Percentiles rank a stretch among this genome's conserved stretches.
phyloP scores from a whole-genome alignment of 2,797 vertebrate species.

The Rhynchotus rufescens region DNA sequence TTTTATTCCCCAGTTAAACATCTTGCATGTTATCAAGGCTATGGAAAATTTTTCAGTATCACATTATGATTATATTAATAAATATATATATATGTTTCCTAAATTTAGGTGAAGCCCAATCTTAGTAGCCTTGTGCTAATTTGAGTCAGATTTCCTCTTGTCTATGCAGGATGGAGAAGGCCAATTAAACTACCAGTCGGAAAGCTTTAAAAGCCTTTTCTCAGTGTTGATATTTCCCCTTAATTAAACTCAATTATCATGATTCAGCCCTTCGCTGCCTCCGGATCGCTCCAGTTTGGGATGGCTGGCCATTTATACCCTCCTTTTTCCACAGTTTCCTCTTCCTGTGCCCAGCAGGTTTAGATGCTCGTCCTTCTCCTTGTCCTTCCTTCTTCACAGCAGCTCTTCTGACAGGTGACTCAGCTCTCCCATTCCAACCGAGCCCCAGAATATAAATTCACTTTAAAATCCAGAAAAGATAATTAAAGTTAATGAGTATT shows the following conservation, averaged over 20 bases:
- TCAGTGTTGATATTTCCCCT: neutral
- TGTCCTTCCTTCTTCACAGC: neutral
- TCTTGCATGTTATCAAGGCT: neutral
- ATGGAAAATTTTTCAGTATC: neutral
- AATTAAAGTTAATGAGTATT: neutral
- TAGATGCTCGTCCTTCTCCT: neutral
- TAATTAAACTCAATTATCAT: slow-evolving; percentile 16
- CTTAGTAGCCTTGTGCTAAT: neutral
- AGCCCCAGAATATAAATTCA: neutral
- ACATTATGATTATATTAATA: neutral
- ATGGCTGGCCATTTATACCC: neutral
- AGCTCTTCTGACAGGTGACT: neutral
- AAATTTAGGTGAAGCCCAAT: neutral
- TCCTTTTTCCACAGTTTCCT: neutral
- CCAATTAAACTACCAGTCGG: neutral
- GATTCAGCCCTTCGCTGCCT: neutral
- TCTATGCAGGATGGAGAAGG: slow-evolving; percentile 11
- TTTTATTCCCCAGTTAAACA: neutral
- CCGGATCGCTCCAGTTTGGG: neutral
- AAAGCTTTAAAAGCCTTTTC: neutral
- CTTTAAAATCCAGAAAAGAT: neutral
- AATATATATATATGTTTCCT: neutral
- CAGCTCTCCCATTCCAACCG: neutral
- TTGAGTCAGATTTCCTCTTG: slow-evolving; percentile 1
- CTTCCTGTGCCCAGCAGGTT: neutral